These are phyloP conservation scores for Pomacea canaliculata DNA, from an alignment of 2,888 invertebrate species.

Conservation along the genomic window DNA sequence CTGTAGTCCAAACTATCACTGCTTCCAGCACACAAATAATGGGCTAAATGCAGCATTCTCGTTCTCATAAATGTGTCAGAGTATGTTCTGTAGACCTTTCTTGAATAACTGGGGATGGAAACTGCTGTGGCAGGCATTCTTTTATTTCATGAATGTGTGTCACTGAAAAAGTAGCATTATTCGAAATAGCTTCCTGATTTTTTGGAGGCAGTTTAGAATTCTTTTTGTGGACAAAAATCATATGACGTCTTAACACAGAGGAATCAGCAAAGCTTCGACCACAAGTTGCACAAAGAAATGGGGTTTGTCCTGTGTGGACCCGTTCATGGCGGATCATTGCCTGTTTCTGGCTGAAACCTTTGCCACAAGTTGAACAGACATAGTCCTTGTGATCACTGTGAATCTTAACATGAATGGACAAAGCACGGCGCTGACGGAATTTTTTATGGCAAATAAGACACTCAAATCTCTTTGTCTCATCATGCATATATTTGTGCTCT, in stretches of 20 bases:
- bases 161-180: too few relatives aligned
- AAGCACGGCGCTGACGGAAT: conserved; percentile 67
- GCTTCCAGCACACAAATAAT: too few relatives aligned
- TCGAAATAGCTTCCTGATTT: too few relatives aligned
- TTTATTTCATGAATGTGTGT: too few relatives aligned
- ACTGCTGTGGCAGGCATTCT: too few relatives aligned
- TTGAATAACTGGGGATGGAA: too few relatives aligned
- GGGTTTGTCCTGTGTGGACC: conserved; percentile 69
- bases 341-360: conserved; percentile 70
- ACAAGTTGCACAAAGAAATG: conserved; percentile 69
- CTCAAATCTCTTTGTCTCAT: conserved; percentile 63
- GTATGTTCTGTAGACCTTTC: too few relatives aligned
- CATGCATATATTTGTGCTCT: conserved; percentile 63
- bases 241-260: conserved; percentile 52
- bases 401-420: conserved; percentile 69
- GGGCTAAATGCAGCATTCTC: too few relatives aligned
- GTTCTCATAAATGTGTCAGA: too few relatives aligned
- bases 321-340: conserved; percentile 69
- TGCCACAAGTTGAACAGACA: conserved; percentile 66
- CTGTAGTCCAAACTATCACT: too few relatives aligned
- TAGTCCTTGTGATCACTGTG: conserved; percentile 68
- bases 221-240: conserved; percentile 55
- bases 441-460: conserved; percentile 66
- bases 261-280: conserved; percentile 64
- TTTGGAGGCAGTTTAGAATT: too few relatives aligned